A percentile compares a stretch with the other conserved stretches of the same genome.
Evolutionary conservation across 2,888 invertebrate genomes (phyloP).

Genomic region (Drosophila limbata): DNA sequence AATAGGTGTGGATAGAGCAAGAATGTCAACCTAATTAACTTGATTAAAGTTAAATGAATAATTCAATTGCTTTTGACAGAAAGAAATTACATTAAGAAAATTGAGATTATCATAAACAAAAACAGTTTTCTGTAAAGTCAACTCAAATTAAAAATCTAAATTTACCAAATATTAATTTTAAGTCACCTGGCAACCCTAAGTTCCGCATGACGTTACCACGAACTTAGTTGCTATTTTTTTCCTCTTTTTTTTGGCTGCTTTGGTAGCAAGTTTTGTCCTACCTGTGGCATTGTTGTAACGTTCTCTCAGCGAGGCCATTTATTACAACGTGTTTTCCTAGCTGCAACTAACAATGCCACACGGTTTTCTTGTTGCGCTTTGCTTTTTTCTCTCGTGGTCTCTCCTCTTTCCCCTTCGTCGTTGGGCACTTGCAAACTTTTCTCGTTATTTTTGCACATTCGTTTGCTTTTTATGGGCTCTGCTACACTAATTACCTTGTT

Average conservation of each 20-base stretch:
- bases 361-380: conserved; percentile 39
- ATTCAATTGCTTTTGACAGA: neutral
- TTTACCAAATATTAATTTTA: conserved; percentile 11
- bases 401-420: neutral
- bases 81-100: neutral
- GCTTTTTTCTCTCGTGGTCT: conserved; percentile 16
- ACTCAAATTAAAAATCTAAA: neutral
- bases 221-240: neutral
- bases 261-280: conserved; percentile 29
- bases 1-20: neutral
- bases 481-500: conserved; percentile 82
- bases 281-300: conserved; percentile 47
- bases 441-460: conserved; percentile 81
- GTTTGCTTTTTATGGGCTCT: conserved; percentile 78
- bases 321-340: conserved; percentile 68
- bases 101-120: neutral
- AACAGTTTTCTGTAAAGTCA: neutral
- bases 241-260: conserved; percentile 1
- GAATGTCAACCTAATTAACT: conserved; percentile 7
- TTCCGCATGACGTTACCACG: conserved; percentile 1
- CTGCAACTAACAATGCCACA: conserved; percentile 74
- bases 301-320: conserved; percentile 60
- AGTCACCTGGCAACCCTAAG: conserved; percentile 27
- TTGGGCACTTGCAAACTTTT: conserved; percentile 70
- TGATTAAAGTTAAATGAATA: conserved; percentile 4